Evolutionary conservation across 2,797 vertebrate species (phyloP), one percentile per base, ranked within the genome.

Genomic region (Parauchenoglanis ngamensis): DNA sequence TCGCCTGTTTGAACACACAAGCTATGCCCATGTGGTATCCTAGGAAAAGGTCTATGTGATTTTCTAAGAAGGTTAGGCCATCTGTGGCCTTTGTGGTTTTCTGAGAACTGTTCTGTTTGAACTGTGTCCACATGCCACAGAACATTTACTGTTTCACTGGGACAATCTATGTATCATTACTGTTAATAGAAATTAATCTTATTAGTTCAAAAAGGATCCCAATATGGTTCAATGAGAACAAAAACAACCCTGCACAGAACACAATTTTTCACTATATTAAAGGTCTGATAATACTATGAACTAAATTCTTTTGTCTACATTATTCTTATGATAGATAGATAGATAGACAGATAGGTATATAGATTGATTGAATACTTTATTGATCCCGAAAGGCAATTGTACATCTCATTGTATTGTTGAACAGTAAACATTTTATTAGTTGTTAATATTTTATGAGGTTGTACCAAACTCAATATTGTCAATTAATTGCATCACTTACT

Each of bases 1-100:
- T 81, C 21, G 63, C 46, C 83, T 25, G 52, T 52, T 83, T 85
- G 15, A 87, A 87, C 67, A 19, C 57, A 84, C 79, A 68, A 85
- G 68, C 78, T 82, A 28, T 77, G 70, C n/a, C 73, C 46, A 15
- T 87, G 57, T 80, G 67, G 40, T 61, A 78, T 56, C 23, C 63
- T 80, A 23, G 70, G 67, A 86, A 83, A 23, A 77, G 54, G 75
- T 61, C 17, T 56, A 21, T 23, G n/a, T 54, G 61, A 75, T 83
- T 28, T 44, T 73, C 56, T 61, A 54, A 25, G 19, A 77, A 57
- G 19, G 19, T 59, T 56, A 56, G 52, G 28, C 3, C 7, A 57
- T 23, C 15, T 35, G 28, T 57, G 10, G 76, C 7, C 52, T 56
- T 56, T 56, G 49, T 52, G 52, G 21, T 78, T 78, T 79, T 57